Percentiles rank a stretch among this genome's conserved stretches.
Conservation (phyloP, 2,797 vertebrate species). For the Helarctos malayanus region DNA sequence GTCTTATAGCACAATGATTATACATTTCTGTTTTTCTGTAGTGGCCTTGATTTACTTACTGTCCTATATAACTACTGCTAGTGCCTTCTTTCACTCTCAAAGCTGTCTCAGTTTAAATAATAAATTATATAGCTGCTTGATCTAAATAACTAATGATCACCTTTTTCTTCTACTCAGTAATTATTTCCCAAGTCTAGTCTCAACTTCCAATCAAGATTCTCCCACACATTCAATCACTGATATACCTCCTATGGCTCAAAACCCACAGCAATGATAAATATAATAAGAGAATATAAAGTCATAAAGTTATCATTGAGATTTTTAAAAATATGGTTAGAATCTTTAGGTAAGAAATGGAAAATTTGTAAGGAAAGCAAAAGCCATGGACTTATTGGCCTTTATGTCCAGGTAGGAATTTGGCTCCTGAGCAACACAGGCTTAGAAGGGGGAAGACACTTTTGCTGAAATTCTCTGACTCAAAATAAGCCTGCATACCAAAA, state of each 20-base stretch:
- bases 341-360: conserved; percentile 21
- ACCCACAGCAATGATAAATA: background rate
- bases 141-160: background rate
- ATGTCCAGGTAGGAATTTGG: background rate
- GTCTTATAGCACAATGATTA: background rate
- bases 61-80: background rate
- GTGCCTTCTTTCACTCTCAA: background rate
- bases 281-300: background rate
- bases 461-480: background rate
- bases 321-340: background rate
- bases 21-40: background rate
- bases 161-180: background rate
- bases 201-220: conserved; percentile 6
- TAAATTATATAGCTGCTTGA: background rate
- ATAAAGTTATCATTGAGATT: background rate
- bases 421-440: background rate
- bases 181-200: background rate
- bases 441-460: background rate
- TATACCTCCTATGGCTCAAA: background rate
- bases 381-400: background rate
- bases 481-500: background rate
- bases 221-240: background rate
- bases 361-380: background rate
- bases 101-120: background rate
- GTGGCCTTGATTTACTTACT: background rate